Percentiles rank a stretch among this genome's conserved stretches.
Evolutionary conservation across 2,113 vertebrate species (phyloP).

Genomic region (Polypterus bichir): DNA sequence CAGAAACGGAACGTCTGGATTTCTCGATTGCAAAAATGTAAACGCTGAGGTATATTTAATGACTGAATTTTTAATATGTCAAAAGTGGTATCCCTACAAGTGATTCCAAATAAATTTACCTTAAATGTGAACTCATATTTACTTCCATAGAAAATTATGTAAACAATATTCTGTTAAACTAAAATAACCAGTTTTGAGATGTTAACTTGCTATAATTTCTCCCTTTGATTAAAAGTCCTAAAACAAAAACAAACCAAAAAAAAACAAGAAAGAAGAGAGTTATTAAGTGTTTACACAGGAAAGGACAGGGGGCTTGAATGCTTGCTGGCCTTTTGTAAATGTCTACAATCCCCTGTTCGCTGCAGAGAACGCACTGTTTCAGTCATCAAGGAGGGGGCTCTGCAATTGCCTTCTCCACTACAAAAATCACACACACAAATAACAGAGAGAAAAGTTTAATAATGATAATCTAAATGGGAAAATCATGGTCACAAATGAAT

Average conservation of each 20-base stretch:
- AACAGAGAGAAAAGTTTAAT: conserved; percentile 97
- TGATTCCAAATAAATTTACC: no score
- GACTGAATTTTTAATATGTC: no score
- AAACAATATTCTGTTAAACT: no score
- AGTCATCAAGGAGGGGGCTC: conserved; percentile 92
- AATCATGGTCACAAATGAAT: conserved; percentile 47
- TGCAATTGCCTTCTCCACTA: conserved; percentile 99
- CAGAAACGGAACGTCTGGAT: no score
- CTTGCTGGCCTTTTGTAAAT: conserved; percentile 88
- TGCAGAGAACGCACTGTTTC: conserved; percentile 92
- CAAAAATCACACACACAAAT: conserved; percentile 99
- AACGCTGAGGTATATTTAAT: no score
- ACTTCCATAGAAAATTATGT: no score
- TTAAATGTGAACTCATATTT: no score
- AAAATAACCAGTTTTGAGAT: not conserved
- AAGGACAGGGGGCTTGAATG: conserved; percentile 79
- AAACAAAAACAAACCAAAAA: conserved; percentile 62
- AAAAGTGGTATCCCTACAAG: no score
- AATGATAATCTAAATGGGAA: conserved; percentile 66
- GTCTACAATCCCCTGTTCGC: conserved; percentile 94
- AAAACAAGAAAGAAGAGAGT: conserved; percentile 61
- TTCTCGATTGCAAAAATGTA: no score
- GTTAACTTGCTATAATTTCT: conserved; percentile 10
- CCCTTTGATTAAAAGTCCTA: conserved; percentile 51
- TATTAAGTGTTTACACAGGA: conserved; percentile 82